Percentiles rank a stretch among this genome's conserved stretches.
Conservation (phyloP, 2,888 invertebrate genomes). For the Mystacides longicornis region DNA sequence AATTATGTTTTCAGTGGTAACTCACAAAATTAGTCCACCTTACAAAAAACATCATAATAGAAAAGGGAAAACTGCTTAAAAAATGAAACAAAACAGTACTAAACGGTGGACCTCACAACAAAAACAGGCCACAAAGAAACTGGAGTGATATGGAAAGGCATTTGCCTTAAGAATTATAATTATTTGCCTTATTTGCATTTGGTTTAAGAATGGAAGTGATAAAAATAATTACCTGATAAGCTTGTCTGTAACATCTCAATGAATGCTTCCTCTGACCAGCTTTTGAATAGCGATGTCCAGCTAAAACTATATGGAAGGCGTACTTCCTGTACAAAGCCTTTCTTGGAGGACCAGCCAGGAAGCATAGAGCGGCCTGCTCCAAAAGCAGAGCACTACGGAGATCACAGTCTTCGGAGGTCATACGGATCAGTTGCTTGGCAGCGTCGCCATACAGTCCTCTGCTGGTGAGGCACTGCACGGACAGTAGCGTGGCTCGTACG, state of each 20-base stretch:
- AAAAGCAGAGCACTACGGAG: conserved; percentile 85
- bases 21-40: too few relatives aligned
- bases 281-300: conserved; percentile 92
- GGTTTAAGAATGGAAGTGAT: too few relatives aligned
- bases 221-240: conserved; percentile 68
- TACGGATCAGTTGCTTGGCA: conserved; percentile 88
- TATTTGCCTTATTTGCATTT: too few relatives aligned
- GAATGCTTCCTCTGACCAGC: conserved; percentile 90
- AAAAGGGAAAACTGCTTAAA: too few relatives aligned
- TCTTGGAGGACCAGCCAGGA: conserved; percentile 55
- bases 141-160: too few relatives aligned
- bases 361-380: conserved; percentile 94
- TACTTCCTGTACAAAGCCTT: conserved; percentile 82
- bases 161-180: too few relatives aligned
- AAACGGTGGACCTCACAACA: too few relatives aligned
- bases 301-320: conserved; percentile 92
- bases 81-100: too few relatives aligned
- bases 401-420: conserved; percentile 98
- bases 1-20: too few relatives aligned
- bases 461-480: conserved; percentile 78
- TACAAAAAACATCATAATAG: too few relatives aligned
- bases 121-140: too few relatives aligned
- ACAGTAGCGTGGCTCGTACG: conserved; percentile 82
- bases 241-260: conserved; percentile 84
- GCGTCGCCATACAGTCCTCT: conserved; percentile 80